Percentiles rank a stretch among this genome's conserved stretches.
Evolutionary conservation across 2,113 vertebrate genomes (phyloP).

Genomic region (Tor tambroides): DNA sequence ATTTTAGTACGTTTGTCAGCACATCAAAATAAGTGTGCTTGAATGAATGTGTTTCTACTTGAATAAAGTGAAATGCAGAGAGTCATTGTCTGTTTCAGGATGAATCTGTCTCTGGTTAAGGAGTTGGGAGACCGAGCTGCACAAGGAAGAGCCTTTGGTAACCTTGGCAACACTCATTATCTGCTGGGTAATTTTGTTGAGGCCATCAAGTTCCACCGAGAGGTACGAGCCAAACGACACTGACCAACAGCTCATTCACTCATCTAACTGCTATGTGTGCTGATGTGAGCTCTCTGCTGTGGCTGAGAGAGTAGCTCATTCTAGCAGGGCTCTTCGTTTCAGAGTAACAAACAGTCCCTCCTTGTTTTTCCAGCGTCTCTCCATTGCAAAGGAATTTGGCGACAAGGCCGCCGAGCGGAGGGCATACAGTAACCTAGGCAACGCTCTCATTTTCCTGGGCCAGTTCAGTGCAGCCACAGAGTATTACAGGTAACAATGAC

Average conservation of each 20-base stretch:
- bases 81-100: conserved; percentile 65
- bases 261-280: background rate
- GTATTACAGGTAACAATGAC: conserved; percentile 86
- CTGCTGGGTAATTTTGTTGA: conserved; percentile 91
- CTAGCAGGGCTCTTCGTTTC: background rate
- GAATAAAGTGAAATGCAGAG: too few relatives aligned
- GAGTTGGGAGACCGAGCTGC: conserved; percentile 93
- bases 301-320: background rate
- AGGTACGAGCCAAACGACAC: conserved; percentile 77
- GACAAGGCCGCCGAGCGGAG: conserved; percentile 93
- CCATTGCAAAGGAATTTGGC: conserved; percentile 98
- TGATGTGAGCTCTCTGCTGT: background rate
- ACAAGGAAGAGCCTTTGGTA: conserved; percentile 92
- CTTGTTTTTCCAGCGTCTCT: conserved; percentile 82
- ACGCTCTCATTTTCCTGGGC: conserved; percentile 92
- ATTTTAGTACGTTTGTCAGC: too few relatives aligned
- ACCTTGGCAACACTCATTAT: conserved; percentile 97
- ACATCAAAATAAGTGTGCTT: too few relatives aligned
- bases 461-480: conserved; percentile 91
- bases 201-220: conserved; percentile 91
- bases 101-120: conserved; percentile 93
- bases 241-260: background rate
- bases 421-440: conserved; percentile 96
- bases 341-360: background rate
- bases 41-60: too few relatives aligned